Evolutionary conservation across 2,888 invertebrate genomes (phyloP).

Genomic region (Phasia obesa): DNA sequence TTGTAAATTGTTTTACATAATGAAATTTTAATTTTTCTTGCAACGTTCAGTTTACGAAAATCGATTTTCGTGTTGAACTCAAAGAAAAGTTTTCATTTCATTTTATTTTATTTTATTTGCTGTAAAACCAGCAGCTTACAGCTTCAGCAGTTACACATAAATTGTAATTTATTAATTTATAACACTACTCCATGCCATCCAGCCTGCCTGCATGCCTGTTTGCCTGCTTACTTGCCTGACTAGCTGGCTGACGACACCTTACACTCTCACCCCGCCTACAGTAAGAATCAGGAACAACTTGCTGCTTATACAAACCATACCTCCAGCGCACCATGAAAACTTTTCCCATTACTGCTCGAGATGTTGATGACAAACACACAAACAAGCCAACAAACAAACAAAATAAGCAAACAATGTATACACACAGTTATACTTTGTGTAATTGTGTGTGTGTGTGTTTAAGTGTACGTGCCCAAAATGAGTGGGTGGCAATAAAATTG

Average conservation of each 20-base stretch:
- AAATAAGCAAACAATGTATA: slow-evolving; percentile 23
- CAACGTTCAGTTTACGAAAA: slow-evolving; percentile 64
- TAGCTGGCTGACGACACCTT: no score
- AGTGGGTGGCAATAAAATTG: slow-evolving; percentile 72
- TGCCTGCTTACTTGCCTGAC: slow-evolving; percentile 44
- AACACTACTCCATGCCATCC: slow-evolving; percentile 72
- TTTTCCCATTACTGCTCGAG: slow-evolving; percentile 67
- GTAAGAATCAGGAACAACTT: no score
- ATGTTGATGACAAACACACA: slow-evolving; percentile 68
- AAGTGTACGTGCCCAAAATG: slow-evolving; percentile 57
- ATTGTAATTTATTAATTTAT: slow-evolving; percentile 82
- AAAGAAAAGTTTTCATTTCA: slow-evolving; percentile 50
- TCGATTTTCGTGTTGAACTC: slow-evolving; percentile 70
- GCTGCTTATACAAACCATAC: no score
- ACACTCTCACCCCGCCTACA: no score
- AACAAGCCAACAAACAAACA: slow-evolving; percentile 35
- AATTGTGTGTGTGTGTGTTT: slow-evolving; percentile 15
- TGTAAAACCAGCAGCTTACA: slow-evolving; percentile 67
- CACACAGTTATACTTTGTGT: slow-evolving; percentile 15
- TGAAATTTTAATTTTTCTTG: slow-evolving; percentile 67
- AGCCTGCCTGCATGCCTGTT: slow-evolving; percentile 35
- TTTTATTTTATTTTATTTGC: slow-evolving; percentile 47
- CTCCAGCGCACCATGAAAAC: slow-evolving; percentile 62
- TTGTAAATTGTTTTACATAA: slow-evolving; percentile 59
- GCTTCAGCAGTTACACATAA: slow-evolving; percentile 74